phyloP scores from a whole-genome alignment of 2,797 vertebrate species.

The Lacerta bilineata region DNA sequence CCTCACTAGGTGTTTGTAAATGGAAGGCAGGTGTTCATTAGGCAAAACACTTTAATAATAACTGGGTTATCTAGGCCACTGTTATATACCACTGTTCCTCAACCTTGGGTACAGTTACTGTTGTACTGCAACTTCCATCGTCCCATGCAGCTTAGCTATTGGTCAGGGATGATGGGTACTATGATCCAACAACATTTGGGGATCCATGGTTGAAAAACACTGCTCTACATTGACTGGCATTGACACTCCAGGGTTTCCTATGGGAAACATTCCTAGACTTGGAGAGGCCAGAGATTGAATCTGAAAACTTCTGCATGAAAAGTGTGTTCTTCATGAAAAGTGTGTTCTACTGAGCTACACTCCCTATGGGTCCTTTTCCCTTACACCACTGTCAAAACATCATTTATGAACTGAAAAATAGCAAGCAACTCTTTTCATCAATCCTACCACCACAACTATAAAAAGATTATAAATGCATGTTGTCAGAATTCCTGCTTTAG shows the following conservation, averaged over 20 bases:
- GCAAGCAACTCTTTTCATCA: background rate
- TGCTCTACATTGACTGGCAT: too few relatives aligned
- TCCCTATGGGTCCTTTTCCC: too few relatives aligned
- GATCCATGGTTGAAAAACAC: too few relatives aligned
- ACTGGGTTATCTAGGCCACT: background rate
- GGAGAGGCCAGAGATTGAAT: background rate
- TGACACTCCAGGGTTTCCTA: background rate
- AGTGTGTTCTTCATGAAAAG: background rate
- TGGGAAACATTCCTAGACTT: background rate
- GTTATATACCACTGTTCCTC: too few relatives aligned
- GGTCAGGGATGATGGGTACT: too few relatives aligned
- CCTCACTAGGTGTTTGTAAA: background rate
- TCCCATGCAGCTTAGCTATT: too few relatives aligned
- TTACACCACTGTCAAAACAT: background rate
- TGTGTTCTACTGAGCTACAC: background rate
- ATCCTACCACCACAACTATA: background rate
- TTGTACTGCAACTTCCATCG: too few relatives aligned
- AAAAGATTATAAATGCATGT: background rate
- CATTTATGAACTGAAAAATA: conserved; percentile 23
- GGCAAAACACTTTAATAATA: background rate
- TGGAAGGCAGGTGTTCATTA: background rate
- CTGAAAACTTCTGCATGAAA: background rate
- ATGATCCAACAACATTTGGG: too few relatives aligned
- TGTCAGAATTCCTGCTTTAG: background rate
- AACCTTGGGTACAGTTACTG: too few relatives aligned